A percentile compares a stretch with the other conserved stretches of the same genome.
Conservation (phyloP, 2,888 invertebrate genomes). For the Caenorhabditis imperialis region DNA sequence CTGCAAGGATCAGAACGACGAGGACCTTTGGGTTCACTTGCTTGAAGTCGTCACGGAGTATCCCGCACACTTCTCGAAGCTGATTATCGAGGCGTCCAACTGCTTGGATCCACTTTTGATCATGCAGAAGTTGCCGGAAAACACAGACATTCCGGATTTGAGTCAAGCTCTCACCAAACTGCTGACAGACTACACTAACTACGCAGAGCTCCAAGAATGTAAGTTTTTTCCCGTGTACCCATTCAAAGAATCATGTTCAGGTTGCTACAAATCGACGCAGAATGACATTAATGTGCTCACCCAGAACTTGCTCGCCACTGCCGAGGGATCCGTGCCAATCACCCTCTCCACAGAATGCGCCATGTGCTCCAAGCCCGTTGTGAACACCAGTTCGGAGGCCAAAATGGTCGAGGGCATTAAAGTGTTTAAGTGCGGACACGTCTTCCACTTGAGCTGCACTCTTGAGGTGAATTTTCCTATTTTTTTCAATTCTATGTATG, state of each 20-base stretch:
- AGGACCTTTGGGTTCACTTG: conserved; percentile 72
- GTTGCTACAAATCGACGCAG: conserved; percentile 48
- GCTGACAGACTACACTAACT: conserved; percentile 90
- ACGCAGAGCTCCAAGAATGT: conserved; percentile 56
- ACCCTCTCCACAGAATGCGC: conserved; percentile 8
- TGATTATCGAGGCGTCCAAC: conserved; percentile 66
- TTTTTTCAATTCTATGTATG: neutral
- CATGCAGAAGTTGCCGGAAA: conserved; percentile 83
- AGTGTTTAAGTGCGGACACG: conserved; percentile 68
- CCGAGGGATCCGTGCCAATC: conserved; percentile 15
- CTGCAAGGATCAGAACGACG: conserved; percentile 77
- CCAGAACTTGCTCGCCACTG: conserved; percentile 1
- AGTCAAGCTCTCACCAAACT: conserved; percentile 65
- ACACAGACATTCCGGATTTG: conserved; percentile 88
- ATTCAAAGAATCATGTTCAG: too few species aligned
- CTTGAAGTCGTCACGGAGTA: conserved; percentile 66
- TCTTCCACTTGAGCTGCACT: conserved; percentile 60
- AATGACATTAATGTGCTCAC: conserved; percentile 33
- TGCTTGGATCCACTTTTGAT: conserved; percentile 66
- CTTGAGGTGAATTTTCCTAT: conserved; percentile 35
- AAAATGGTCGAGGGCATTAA: conserved; percentile 40
- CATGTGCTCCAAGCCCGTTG: conserved; percentile 20
- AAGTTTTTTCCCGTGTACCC: too few species aligned
- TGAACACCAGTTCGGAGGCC: conserved; percentile 8
- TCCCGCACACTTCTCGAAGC: conserved; percentile 67